These are phyloP conservation scores for Saiga tatarica DNA, from an alignment of 2,113 vertebrate species.

Conservation along the genomic window DNA sequence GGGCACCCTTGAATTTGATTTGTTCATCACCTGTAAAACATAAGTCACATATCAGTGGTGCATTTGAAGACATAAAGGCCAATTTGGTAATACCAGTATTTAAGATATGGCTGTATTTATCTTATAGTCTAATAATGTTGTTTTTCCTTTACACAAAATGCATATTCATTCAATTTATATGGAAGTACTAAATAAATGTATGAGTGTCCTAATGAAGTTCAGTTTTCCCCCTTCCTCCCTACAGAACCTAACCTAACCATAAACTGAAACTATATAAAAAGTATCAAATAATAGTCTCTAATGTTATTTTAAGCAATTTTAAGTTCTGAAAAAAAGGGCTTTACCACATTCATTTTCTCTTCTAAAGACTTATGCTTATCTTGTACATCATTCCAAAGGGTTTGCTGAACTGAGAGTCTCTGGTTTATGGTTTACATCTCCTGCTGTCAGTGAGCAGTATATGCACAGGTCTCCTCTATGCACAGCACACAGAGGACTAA, in stretches of 20 bases:
- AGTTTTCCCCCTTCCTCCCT: fast-evolving
- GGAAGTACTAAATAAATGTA: neutral
- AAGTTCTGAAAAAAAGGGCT: neutral
- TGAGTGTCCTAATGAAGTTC: neutral
- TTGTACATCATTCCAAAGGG: neutral
- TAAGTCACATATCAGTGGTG: neutral
- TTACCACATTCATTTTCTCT: neutral
- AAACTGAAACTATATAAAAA: neutral
- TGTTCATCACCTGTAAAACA: neutral
- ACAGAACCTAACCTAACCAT: neutral
- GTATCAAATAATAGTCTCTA: neutral
- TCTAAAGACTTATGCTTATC: neutral
- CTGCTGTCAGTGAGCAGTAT: fast-evolving
- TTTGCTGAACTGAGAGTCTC: neutral
- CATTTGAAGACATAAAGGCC: neutral
- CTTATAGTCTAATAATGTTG: neutral
- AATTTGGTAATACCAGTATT: neutral
- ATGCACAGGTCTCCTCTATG: neutral
- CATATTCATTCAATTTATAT: neutral
- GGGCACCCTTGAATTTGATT: neutral
- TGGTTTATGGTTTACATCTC: neutral
- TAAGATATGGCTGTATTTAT: neutral
- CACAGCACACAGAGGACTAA: no score
- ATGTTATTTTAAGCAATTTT: neutral
- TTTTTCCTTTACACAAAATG: neutral